Evolutionary conservation across 2,888 invertebrate species (phyloP), one percentile per base, ranked within the genome.

Genomic region (Salticus scenicus): DNA sequence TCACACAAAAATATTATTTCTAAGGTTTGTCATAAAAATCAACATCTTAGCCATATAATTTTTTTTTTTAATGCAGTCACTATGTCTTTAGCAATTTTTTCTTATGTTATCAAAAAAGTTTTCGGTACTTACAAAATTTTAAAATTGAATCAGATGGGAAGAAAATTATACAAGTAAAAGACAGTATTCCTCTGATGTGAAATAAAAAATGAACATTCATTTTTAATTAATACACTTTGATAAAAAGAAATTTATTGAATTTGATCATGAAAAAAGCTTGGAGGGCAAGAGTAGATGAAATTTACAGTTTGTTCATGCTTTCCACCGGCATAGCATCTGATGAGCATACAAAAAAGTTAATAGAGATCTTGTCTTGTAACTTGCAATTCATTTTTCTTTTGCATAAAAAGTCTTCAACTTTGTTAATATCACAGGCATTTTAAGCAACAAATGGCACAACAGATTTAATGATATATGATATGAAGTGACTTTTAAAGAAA

Each of bases 211-310:
- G n/a, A 27, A 28, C 5, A 63, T 7, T 28, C 30, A 66, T n/a
- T 4, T 66, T 66, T 17, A 66, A 30, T 30, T 31, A 66, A 66
- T 66, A 66, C 20, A 66, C 28, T 63, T 63, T 27, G 24, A 8
- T 63, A 27, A 27, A 41, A 67, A n/a, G 37, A 67, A 27, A 37
- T n/a, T 47, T 57, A 24, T 28, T n/a, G 41, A 66, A 41, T 42
- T 27, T 28, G 67, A 74, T 82, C 14, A 28, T 63, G 73, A 66
- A 84, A 82, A 64, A 71, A 75, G 74, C 70, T 70, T 85, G 84
- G 84, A 85, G 84, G 84, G 84, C 84, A 85, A 85, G 70, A 85
- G 84, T 79, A 85, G 78, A 74, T 85, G 79, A 79, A 79, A 74
- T 79, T 37, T 76, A 66, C 47, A 77, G 78, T 72, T 66, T 79